These are phyloP conservation scores for Antheraea pernyi DNA, from an alignment of 1,140 invertebrate species.

Conservation along the genomic window DNA sequence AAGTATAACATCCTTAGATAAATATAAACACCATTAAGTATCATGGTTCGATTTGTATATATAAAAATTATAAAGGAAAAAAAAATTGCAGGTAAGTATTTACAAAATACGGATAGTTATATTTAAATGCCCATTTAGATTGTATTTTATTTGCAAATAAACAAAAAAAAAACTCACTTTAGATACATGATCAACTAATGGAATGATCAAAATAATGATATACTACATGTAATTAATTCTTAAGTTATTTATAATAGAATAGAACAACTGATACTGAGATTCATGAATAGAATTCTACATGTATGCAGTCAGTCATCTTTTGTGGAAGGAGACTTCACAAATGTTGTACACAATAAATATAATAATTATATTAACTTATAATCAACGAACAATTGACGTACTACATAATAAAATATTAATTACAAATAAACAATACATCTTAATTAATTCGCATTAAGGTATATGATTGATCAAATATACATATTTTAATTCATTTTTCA, in stretches of 20 bases:
- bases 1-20: not conserved
- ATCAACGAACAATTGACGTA: slow-evolving; percentile 1
- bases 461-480: slow-evolving; percentile 20
- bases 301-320: slow-evolving; percentile 4
- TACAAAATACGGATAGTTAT: too few species aligned
- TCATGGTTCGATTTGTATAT: not conserved
- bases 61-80: not conserved
- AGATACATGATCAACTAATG: slow-evolving; percentile 25
- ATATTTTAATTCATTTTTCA: slow-evolving; percentile 18
- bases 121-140: slow-evolving; percentile 8
- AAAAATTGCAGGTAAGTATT: too few species aligned
- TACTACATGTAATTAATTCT: slow-evolving; percentile 19
- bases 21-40: not conserved
- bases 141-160: not conserved
- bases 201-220: slow-evolving; percentile 53
- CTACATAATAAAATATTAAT: slow-evolving; percentile 12
- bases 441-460: slow-evolving; percentile 17
- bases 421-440: slow-evolving; percentile 20
- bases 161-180: not conserved
- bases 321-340: not conserved
- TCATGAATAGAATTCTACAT: slow-evolving; percentile 46
- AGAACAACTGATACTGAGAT: slow-evolving; percentile 41
- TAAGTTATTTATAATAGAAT: slow-evolving; percentile 22
- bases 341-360: slow-evolving; percentile 6
- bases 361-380: slow-evolving; percentile 5